Evolutionary conservation across 2,113 vertebrate species (phyloP).

Genomic region (Lethenteron reissneri): DNA sequence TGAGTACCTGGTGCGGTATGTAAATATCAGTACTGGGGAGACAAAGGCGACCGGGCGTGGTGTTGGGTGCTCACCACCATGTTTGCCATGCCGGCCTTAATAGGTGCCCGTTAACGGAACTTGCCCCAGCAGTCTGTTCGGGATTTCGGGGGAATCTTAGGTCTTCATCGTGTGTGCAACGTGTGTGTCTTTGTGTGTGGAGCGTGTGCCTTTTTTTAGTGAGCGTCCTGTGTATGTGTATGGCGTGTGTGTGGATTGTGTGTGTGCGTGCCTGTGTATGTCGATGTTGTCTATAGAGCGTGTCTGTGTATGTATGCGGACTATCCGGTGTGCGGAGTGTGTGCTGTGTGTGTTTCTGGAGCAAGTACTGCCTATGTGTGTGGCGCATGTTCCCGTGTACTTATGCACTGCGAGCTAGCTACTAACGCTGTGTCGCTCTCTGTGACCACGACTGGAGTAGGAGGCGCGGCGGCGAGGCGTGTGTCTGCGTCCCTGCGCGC

Average conservation of each 20-base stretch:
- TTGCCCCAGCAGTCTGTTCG: not conserved
- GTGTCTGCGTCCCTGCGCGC: not conserved
- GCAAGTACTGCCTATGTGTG: not conserved
- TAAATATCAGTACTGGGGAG: not conserved
- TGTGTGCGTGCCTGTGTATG: constrained; percentile 1
- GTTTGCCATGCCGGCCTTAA: not conserved
- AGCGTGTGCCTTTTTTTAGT: not conserved
- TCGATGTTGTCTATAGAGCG: not conserved
- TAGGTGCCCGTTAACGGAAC: not conserved
- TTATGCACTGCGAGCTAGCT: not conserved
- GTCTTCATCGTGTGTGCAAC: not conserved
- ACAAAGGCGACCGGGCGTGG: not conserved
- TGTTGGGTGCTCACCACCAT: not conserved
- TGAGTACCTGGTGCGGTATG: not conserved
- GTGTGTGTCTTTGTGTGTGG: constrained; percentile 1
- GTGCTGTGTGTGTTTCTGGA: not conserved
- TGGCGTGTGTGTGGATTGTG: not conserved
- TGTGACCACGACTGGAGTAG: not conserved
- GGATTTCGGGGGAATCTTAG: not conserved
- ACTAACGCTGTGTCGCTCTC: not conserved
- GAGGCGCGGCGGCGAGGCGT: not conserved
- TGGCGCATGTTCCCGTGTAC: not conserved
- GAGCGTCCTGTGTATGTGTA: not conserved
- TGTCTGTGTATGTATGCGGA: constrained; percentile 2
- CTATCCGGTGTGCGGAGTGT: constrained; percentile 1